Percentiles rank a stretch among this genome's conserved stretches.
Conservation (phyloP, 2,113 vertebrate species). For the Phrynosoma blainvillii region DNA sequence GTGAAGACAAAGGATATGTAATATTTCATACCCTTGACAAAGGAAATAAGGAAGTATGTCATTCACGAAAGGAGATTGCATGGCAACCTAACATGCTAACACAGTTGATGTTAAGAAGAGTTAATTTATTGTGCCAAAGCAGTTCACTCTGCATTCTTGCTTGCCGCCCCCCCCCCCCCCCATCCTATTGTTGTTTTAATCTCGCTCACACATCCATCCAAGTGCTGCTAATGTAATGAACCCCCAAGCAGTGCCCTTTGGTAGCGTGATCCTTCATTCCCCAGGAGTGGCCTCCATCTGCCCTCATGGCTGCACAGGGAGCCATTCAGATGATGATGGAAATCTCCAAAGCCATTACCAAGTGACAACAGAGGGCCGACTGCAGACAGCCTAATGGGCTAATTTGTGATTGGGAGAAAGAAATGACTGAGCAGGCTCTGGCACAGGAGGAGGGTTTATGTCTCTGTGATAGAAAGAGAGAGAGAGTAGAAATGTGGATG, state of each 20-base stretch:
- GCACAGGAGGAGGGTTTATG: slow-evolving; percentile 60
- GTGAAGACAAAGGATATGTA: too few species aligned
- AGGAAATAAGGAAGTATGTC: neutral
- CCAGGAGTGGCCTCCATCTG: slow-evolving; percentile 99
- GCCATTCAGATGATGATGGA: slow-evolving; percentile 99
- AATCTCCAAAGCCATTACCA: slow-evolving; percentile 99
- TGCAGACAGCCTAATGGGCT: slow-evolving; percentile 99
- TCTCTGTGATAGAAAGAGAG: slow-evolving; percentile 57
- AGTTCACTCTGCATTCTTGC: slow-evolving; percentile 81
- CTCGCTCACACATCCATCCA: slow-evolving; percentile 52
- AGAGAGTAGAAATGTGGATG: slow-evolving; percentile 89
- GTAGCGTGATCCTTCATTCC: slow-evolving; percentile 98
- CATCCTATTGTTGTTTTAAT: neutral
- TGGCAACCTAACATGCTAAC: too few species aligned
- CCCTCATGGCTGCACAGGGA: slow-evolving; percentile 98
- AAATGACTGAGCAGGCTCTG: slow-evolving; percentile 90
- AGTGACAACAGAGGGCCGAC: slow-evolving; percentile 94
- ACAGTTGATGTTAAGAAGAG: too few species aligned
- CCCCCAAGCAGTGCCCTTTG: slow-evolving; percentile 94
- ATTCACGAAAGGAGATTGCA: slow-evolving; percentile 78
- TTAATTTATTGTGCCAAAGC: slow-evolving; percentile 84
- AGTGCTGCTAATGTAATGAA: slow-evolving; percentile 93
- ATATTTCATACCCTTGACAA: too few species aligned
- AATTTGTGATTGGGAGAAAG: slow-evolving; percentile 99
- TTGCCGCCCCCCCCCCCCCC: slow-evolving; percentile 80